Conservation (phyloP, 2,797 vertebrate genomes). For the Hoplostethus mediterraneus region DNA sequence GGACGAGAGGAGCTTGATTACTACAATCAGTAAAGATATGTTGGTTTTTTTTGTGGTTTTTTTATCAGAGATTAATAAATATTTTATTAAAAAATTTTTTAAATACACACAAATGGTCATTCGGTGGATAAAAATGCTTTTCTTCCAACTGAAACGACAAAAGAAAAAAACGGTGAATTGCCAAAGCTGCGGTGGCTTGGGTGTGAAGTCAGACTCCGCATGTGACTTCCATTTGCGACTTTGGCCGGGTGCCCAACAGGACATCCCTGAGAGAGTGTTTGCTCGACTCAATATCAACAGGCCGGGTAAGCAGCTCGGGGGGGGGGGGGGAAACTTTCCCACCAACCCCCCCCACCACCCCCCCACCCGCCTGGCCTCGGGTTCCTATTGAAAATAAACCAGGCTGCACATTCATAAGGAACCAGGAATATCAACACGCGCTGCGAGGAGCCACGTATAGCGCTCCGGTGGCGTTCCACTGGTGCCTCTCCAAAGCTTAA, state of each 20-base stretch:
- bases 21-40: slow-evolving; percentile 56
- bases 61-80: slow-evolving; percentile 26
- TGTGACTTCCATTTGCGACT: slow-evolving; percentile 84
- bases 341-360: slow-evolving; percentile 20
- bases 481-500: slow-evolving; percentile 88
- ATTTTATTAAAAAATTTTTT: slow-evolving; percentile 25
- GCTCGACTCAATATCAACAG: slow-evolving; percentile 85
- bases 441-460: slow-evolving; percentile 70
- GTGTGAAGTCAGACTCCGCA: slow-evolving; percentile 76
- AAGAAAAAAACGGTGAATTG: slow-evolving; percentile 14
- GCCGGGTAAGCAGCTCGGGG: slow-evolving; percentile 71
- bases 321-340: not conserved
- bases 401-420: slow-evolving; percentile 63
- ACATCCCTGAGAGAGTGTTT: slow-evolving; percentile 87
- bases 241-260: slow-evolving; percentile 84
- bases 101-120: slow-evolving; percentile 14
- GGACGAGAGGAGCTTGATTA: slow-evolving; percentile 42
- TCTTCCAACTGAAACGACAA: slow-evolving; percentile 15
- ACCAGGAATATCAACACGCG: slow-evolving; percentile 77
- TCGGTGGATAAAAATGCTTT: slow-evolving; percentile 1
- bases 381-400: slow-evolving; percentile 85
- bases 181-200: slow-evolving; percentile 17
- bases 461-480: slow-evolving; percentile 68
- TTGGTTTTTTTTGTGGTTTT: slow-evolving; percentile 51
- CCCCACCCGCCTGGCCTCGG: slow-evolving; percentile 34